Conservation (phyloP, 2,113 vertebrate species). For the Rhinopomastus cyanomelas region DNA sequence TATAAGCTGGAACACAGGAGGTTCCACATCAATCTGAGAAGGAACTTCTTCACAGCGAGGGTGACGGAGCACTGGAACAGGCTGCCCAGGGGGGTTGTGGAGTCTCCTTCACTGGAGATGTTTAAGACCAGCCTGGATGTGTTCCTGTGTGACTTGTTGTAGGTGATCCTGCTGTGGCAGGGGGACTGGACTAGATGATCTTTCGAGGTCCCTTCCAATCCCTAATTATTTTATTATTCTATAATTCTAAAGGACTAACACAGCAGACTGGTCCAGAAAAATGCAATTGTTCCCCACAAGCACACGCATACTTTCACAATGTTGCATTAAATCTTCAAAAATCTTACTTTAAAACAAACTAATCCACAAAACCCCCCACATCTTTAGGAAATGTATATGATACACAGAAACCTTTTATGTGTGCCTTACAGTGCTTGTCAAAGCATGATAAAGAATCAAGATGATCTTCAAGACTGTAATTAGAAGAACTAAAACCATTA, state of each 20-base stretch:
- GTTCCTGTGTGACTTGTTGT: too few species aligned
- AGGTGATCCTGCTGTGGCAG: too few species aligned
- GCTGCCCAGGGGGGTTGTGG: too few species aligned
- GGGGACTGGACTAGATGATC: too few species aligned
- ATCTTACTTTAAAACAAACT: background rate
- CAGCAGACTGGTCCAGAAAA: background rate
- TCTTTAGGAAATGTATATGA: background rate
- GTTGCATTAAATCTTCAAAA: background rate
- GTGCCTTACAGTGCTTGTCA: background rate
- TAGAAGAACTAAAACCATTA: background rate
- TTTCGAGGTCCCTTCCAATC: too few species aligned
- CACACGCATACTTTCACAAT: background rate
- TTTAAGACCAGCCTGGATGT: too few species aligned
- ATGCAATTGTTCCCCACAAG: background rate
- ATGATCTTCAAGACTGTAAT: background rate
- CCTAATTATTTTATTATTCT: too few species aligned
- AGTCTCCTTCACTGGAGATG: too few species aligned
- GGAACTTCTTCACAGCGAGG: too few species aligned
- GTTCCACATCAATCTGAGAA: too few species aligned
- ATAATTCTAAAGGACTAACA: background rate
- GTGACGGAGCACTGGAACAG: too few species aligned
- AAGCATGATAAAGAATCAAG: background rate
- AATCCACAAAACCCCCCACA: background rate
- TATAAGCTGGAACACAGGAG: too few species aligned
- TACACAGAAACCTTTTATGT: background rate